These are phyloP conservation scores for Alauda arvensis DNA, from an alignment of 2,797 vertebrate species.

Conservation along the genomic window DNA sequence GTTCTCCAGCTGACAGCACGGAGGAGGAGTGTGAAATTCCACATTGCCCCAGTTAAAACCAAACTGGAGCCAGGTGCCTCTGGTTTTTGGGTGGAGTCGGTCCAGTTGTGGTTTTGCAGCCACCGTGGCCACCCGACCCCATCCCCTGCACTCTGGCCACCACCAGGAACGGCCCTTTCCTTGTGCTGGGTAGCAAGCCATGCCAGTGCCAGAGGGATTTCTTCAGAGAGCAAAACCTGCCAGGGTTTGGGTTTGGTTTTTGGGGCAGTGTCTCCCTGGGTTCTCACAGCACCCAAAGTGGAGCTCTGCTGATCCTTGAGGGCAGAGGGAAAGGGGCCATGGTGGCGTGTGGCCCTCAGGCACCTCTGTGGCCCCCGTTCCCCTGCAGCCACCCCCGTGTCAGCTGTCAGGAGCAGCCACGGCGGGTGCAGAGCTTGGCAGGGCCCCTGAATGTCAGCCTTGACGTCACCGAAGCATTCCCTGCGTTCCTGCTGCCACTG, in stretches of 20 bases:
- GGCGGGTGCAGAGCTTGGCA: conserved; percentile 56
- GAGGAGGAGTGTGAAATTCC: background rate
- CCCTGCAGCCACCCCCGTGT: conserved; percentile 36
- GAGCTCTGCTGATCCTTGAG: background rate
- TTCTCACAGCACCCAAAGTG: rapidly evolving
- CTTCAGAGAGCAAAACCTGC: background rate
- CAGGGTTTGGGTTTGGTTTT: rapidly evolving
- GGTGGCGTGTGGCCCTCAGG: rapidly evolving
- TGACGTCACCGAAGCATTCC: conserved; percentile 90
- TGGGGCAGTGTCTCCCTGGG: rapidly evolving
- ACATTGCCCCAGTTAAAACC: background rate
- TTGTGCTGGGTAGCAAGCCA: background rate
- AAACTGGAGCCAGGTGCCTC: rapidly evolving
- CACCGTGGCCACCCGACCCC: rapidly evolving
- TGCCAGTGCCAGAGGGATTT: background rate
- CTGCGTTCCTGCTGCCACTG: conserved; percentile 78
- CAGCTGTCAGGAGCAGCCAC: conserved; percentile 76
- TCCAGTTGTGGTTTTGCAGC: background rate
- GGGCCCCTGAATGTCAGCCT: conserved; percentile 86
- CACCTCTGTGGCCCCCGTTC: background rate
- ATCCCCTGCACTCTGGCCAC: rapidly evolving
- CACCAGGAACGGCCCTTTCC: background rate
- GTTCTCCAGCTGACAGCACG: rapidly evolving
- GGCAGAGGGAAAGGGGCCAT: background rate
- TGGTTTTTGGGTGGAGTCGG: rapidly evolving